Evolutionary conservation across 30 jellyfish, hydroid and myxozoan genomes (phyloP).

Genomic region (Pelagia noctiluca): DNA sequence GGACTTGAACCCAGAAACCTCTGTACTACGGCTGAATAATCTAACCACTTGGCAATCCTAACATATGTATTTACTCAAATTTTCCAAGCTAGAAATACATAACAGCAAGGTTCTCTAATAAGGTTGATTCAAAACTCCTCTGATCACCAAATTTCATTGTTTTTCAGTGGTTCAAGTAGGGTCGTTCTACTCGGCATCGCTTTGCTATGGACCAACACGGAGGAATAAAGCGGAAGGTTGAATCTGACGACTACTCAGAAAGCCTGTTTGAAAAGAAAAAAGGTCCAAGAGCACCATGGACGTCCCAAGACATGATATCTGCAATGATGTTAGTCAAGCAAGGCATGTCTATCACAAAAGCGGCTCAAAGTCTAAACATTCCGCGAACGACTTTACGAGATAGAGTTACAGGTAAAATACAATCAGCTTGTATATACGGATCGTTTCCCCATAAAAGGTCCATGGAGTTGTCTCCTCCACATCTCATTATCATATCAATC

Average conservation of each 20-base stretch:
- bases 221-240: neutral
- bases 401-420: slow-evolving; percentile 62
- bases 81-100: too few species aligned
- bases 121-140: too few species aligned
- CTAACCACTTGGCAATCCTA: too few species aligned
- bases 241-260: slow-evolving; percentile 51
- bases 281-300: slow-evolving; percentile 74
- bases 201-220: slow-evolving; percentile 48
- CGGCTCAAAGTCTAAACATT: slow-evolving; percentile 55
- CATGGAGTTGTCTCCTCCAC: too few species aligned
- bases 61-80: too few species aligned
- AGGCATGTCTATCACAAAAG: slow-evolving; percentile 64
- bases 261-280: slow-evolving; percentile 28
- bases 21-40: too few species aligned
- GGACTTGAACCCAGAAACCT: too few species aligned
- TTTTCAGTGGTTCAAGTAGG: neutral
- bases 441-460: too few species aligned
- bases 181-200: neutral
- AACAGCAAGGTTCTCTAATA: too few species aligned
- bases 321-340: slow-evolving; percentile 64
- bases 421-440: too few species aligned
- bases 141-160: too few species aligned
- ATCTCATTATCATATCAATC: too few species aligned
- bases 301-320: slow-evolving; percentile 62
- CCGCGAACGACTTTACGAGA: slow-evolving; percentile 60